Evolutionary conservation across 2,113 vertebrate genomes (phyloP).

Genomic region (Cyprinus carpio): DNA sequence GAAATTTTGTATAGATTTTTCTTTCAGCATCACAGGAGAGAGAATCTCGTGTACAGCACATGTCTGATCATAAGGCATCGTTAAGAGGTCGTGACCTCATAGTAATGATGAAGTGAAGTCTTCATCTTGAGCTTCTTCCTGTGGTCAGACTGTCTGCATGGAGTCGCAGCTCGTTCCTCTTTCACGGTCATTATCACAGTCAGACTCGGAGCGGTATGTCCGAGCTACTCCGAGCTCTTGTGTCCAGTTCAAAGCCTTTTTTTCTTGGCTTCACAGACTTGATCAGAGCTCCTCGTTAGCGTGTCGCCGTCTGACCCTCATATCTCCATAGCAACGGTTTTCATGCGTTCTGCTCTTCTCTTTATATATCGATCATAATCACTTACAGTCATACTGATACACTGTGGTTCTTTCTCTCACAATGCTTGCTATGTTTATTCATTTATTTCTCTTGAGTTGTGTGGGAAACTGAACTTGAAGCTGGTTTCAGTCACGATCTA

Average conservation of each 20-base stretch:
- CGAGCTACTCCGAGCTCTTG: neutral
- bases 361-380: neutral
- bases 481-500: too few relatives aligned
- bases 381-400: neutral
- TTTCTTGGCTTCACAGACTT: neutral
- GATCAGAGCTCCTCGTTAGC: slow-evolving; percentile 36
- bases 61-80: neutral
- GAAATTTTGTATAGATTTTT: neutral
- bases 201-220: too few relatives aligned
- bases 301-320: neutral
- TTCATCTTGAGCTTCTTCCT: neutral
- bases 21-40: neutral
- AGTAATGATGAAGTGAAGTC: neutral
- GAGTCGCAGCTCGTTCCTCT: neutral
- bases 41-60: too few relatives aligned
- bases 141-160: neutral
- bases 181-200: neutral
- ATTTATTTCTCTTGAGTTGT: neutral
- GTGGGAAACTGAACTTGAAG: neutral
- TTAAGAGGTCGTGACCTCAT: neutral
- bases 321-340: slow-evolving; percentile 42
- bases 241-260: neutral
- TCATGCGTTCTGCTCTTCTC: neutral
- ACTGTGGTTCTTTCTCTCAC: neutral
- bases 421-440: neutral